Evolutionary conservation across 2,888 invertebrate species (phyloP), one percentile per base, ranked within the genome.

Genomic region (Leptothorax acervorum): DNA sequence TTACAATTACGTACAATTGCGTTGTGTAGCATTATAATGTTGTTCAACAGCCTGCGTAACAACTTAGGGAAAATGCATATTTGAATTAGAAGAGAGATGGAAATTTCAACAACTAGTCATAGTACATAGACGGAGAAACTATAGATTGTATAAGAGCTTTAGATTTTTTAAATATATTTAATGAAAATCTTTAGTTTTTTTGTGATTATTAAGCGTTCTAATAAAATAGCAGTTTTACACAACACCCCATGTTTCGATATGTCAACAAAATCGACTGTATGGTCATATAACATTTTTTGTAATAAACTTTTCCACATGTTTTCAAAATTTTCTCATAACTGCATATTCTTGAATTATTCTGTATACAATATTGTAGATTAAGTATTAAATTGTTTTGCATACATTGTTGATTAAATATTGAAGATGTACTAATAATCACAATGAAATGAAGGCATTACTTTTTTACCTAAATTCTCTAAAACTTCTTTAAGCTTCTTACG

Each of bases 1-100:
- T 71, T 71, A 60, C 60, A 79, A 71, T 71, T 79, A 79, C 23
- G 48, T 71, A 39, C 79, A 79, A 79, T 71, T 48, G 60, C 31
- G 23, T 60, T 71, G 55, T 53, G 71, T 31, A 48, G 35, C 31
- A 31, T 70, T 23, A 48, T 71, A 60, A 71, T 18, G 45, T 60
- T 71, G 57, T 79, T 71, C 79, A 68, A 55, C 68, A 42, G 42
- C 5, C n/a, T 28, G 28, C 48, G 45, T 35, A 63, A 60, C 48
- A 70, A 79, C 71, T 71, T 60, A 48, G 45, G 8, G 31, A 45
- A 79, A 48, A 5, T 79, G 15, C 23, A 51, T 60, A 51, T 60
- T 71, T 23, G 35, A 45, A 45, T 70, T 39, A 45, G 48, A 35
- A 28, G 15, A 23, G 23, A 12, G 55, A 57, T 79, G n/a, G 5